Percentiles rank a stretch among this genome's conserved stretches.
phyloP scores from a whole-genome alignment of 2,113 vertebrate genomes.

The Passerina amoena region DNA sequence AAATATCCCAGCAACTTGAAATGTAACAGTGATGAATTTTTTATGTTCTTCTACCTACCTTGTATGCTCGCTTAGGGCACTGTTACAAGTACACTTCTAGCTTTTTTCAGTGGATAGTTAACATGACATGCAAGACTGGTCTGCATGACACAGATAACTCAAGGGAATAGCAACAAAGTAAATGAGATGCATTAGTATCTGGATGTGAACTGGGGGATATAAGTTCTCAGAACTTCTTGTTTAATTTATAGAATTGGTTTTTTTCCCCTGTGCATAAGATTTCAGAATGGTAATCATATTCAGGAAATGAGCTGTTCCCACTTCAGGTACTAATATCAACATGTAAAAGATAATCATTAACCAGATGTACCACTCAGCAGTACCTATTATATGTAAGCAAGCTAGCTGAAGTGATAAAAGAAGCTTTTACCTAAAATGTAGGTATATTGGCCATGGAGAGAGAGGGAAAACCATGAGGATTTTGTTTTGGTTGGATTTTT shows the following conservation, averaged over 20 bases:
- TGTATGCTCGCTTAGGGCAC: conserved; percentile 76
- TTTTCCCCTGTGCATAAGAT: conserved; percentile 78
- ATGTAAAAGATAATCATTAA: conserved; percentile 80
- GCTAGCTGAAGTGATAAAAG: conserved; percentile 64
- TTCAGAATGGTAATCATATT: conserved; percentile 78
- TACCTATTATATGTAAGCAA: conserved; percentile 72
- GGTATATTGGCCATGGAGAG: conserved; percentile 15
- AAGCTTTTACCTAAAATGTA: conserved; percentile 54
- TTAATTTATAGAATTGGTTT: conserved; percentile 85
- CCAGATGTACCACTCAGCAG: conserved; percentile 66
- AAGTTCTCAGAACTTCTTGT: conserved; percentile 90
- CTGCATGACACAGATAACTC: conserved; percentile 94
- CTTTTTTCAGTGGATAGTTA: conserved; percentile 80
- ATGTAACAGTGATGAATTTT: conserved; percentile 83
- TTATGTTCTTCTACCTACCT: conserved; percentile 76
- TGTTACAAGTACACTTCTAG: conserved; percentile 77
- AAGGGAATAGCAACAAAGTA: conserved; percentile 80
- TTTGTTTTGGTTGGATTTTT: not conserved
- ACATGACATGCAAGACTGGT: conserved; percentile 78
- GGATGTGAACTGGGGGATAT: conserved; percentile 87
- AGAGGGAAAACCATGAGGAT: not conserved
- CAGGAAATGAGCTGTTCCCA: conserved; percentile 75
- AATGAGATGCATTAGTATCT: conserved; percentile 93
- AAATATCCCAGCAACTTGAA: conserved; percentile 82
- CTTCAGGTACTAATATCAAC: conserved; percentile 79